Percentiles rank a stretch among this genome's conserved stretches.
Evolutionary conservation across 2,888 invertebrate species (phyloP).

Genomic region (Microdon myrmicae): DNA sequence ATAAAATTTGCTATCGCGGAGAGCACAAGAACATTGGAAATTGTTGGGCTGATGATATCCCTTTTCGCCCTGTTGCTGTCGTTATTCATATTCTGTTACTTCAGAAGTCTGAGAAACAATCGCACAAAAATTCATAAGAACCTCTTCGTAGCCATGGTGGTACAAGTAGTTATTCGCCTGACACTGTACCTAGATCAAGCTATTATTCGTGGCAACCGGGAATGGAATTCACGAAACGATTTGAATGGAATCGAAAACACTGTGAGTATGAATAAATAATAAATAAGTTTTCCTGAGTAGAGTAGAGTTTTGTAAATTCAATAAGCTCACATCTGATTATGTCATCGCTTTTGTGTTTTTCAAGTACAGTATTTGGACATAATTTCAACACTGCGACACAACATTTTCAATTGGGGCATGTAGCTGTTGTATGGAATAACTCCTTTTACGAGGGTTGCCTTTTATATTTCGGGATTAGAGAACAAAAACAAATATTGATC

Average conservation of each 20-base stretch:
- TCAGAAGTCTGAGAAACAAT: constrained; percentile 81
- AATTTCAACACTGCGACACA: too few species aligned
- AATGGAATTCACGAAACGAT: constrained; percentile 61
- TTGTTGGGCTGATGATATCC: constrained; percentile 85
- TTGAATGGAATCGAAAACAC: constrained; percentile 74
- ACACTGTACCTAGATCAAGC: constrained; percentile 81
- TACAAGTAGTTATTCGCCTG: constrained; percentile 79
- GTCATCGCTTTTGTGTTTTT: too few species aligned
- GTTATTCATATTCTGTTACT: constrained; percentile 82
- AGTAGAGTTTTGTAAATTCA: too few species aligned
- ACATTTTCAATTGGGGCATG: too few species aligned
- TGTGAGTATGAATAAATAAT: constrained; percentile 67
- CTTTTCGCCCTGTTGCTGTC: constrained; percentile 79
- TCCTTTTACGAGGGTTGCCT: too few species aligned
- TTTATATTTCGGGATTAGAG: too few species aligned
- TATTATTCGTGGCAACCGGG: constrained; percentile 64
- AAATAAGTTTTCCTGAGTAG: too few species aligned
- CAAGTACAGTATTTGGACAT: too few species aligned
- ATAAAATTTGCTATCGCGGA: constrained; percentile 75
- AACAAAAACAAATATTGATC: too few species aligned
- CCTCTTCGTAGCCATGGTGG: constrained; percentile 82
- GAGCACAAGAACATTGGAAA: constrained; percentile 80
- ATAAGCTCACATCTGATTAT: too few species aligned
- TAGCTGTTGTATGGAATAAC: too few species aligned
- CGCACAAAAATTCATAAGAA: constrained; percentile 88